Percentiles rank a stretch among this genome's conserved stretches.
These are phyloP conservation scores for Podocnemis expansa DNA, from an alignment of 2,113 vertebrate genomes.

Conservation along the genomic window DNA sequence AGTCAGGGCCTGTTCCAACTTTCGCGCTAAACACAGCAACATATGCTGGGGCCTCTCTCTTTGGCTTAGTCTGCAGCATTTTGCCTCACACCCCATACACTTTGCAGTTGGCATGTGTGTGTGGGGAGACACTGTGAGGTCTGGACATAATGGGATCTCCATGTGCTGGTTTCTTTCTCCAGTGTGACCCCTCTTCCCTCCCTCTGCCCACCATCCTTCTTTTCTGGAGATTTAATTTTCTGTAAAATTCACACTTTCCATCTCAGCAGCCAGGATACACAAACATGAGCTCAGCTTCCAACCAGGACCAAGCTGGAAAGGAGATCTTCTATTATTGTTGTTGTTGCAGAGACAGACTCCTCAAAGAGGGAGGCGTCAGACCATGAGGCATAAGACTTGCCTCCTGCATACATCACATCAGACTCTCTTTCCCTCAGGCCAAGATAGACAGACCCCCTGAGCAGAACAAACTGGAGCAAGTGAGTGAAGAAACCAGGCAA, in stretches of 20 bases:
- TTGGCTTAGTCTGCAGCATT: constrained; percentile 54
- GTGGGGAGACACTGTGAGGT: constrained; percentile 69
- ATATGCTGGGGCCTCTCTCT: constrained; percentile 59
- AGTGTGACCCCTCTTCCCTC: constrained; percentile 1
- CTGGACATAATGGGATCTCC: constrained; percentile 80
- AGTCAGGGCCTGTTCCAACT: constrained; percentile 33
- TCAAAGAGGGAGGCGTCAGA: neutral
- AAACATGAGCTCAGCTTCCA: constrained; percentile 75
- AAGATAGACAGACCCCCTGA: neutral
- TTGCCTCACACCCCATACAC: constrained; percentile 55
- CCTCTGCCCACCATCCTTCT: constrained; percentile 41
- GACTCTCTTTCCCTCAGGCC: neutral
- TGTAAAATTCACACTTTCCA: constrained; percentile 81
- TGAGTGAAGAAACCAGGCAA: neutral
- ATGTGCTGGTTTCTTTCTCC: constrained; percentile 74
- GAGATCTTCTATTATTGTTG: constrained; percentile 39
- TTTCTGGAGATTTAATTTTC: constrained; percentile 71
- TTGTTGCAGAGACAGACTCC: neutral
- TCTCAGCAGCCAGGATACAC: constrained; percentile 75
- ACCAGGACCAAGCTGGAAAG: constrained; percentile 65
- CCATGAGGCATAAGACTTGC: neutral
- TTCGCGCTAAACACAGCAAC: constrained; percentile 47
- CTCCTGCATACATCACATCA: neutral
- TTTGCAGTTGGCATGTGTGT: constrained; percentile 59
- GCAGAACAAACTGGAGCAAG: rapidly evolving